phyloP scores from a whole-genome alignment of 2,888 invertebrate genomes.

The Mesodorylaimus sp. region DNA sequence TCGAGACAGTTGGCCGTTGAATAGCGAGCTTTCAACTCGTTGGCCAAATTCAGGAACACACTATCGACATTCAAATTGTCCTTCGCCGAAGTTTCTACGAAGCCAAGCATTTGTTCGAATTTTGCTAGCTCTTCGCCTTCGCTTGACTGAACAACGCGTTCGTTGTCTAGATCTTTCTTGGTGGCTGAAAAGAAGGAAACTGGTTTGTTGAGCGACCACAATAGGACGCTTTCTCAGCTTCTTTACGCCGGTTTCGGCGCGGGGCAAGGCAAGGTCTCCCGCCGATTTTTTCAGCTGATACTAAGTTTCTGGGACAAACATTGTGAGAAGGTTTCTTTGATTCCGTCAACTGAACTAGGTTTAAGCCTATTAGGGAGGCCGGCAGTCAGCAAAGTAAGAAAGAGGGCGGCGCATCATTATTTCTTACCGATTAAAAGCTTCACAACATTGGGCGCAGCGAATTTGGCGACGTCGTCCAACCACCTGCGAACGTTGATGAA shows the following conservation, averaged over 20 bases:
- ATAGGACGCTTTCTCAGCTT: background rate
- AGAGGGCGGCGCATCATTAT: too few species aligned
- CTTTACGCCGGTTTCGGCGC: too few species aligned
- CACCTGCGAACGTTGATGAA: conserved; percentile 78
- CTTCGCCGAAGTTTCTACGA: conserved; percentile 73
- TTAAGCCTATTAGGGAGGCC: too few species aligned
- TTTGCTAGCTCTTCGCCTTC: conserved; percentile 71
- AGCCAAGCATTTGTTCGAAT: conserved; percentile 63
- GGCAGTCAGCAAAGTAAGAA: too few species aligned
- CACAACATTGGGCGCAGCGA: conserved; percentile 75
- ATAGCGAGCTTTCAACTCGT: conserved; percentile 52
- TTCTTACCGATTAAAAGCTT: conserved; percentile 62
- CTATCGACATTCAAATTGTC: conserved; percentile 76
- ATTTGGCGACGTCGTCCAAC: conserved; percentile 84
- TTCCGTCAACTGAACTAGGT: too few species aligned
- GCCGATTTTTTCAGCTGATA: too few species aligned
- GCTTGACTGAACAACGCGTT: conserved; percentile 61
- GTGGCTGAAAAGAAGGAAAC: conserved; percentile 40
- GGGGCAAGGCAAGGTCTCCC: too few species aligned
- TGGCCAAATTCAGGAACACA: conserved; percentile 63
- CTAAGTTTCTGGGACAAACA: too few species aligned
- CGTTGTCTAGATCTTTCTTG: conserved; percentile 62
- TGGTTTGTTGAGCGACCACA: background rate
- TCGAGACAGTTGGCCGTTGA: conserved; percentile 7
- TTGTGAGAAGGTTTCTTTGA: too few species aligned